These are phyloP conservation scores for Galemys pyrenaicus DNA, from an alignment of 2,113 vertebrate species.

Conservation along the genomic window DNA sequence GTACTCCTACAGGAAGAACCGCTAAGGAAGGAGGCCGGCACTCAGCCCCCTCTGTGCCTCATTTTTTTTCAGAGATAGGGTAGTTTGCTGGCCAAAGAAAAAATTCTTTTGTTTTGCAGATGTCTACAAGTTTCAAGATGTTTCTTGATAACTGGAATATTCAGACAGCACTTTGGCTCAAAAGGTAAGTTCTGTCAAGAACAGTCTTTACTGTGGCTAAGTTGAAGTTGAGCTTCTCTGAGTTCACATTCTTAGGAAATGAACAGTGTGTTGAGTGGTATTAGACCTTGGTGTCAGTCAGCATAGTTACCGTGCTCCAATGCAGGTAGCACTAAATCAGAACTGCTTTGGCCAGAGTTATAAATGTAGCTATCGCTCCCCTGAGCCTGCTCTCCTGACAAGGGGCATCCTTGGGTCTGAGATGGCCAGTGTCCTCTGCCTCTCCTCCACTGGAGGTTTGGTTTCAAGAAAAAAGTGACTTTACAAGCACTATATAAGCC, in stretches of 20 bases:
- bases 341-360: no score
- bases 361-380: no score
- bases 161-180: constrained; percentile 98
- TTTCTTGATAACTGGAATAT: constrained; percentile 99
- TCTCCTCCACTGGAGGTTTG: background rate
- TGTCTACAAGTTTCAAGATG: constrained; percentile 98
- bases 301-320: background rate
- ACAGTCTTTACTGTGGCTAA: background rate
- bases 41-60: no score
- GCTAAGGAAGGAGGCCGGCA: no score
- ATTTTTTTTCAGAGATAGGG: background rate
- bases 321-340: no score
- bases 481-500: fast-evolving
- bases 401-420: no score
- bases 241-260: background rate
- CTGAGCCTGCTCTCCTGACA: no score
- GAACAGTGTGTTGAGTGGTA: background rate
- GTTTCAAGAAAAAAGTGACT: no score
- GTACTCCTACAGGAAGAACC: no score
- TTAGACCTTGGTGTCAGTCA: background rate
- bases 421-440: no score
- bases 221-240: background rate
- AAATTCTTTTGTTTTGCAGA: constrained; percentile 85
- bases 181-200: constrained; percentile 89
- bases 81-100: background rate